Evolutionary conservation across 37 sponge, comb jelly and placozoan species (phyloP).

Genomic region (Halichondria panicea): DNA sequence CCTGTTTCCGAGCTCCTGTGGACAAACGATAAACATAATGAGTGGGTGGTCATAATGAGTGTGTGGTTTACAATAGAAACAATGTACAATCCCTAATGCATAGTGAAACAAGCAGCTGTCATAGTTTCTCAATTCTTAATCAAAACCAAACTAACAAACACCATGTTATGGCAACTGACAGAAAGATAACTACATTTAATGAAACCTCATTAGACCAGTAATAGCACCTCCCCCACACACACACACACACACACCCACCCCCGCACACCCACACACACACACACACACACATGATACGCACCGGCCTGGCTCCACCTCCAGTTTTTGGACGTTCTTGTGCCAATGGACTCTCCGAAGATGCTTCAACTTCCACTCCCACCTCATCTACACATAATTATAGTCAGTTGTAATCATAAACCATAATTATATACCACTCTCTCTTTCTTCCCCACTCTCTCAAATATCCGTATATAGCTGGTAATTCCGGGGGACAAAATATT

Average conservation of each 20-base stretch:
- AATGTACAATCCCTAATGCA: not conserved
- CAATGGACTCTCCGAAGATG: conserved; percentile 50
- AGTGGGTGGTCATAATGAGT: not conserved
- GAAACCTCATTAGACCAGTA: not conserved
- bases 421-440: no score
- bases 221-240: not conserved
- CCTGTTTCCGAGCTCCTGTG: conserved; percentile 59
- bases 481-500: no score
- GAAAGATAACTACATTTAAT: not conserved
- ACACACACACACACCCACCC: not conserved
- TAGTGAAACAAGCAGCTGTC: no score
- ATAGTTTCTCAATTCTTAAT: no score
- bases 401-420: no score
- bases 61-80: not conserved
- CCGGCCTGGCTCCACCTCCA: conserved; percentile 72
- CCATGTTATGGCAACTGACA: no score
- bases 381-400: no score
- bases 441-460: no score
- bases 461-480: no score
- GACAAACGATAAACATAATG: not conserved
- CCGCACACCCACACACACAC: not conserved
- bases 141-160: no score
- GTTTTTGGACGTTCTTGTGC: conserved; percentile 50
- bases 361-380: conserved; percentile 50
- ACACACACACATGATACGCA: not conserved